A percentile compares a stretch with the other conserved stretches of the same genome.
phyloP scores from a whole-genome alignment of 2,888 invertebrate genomes.

The Magallana nippona region DNA sequence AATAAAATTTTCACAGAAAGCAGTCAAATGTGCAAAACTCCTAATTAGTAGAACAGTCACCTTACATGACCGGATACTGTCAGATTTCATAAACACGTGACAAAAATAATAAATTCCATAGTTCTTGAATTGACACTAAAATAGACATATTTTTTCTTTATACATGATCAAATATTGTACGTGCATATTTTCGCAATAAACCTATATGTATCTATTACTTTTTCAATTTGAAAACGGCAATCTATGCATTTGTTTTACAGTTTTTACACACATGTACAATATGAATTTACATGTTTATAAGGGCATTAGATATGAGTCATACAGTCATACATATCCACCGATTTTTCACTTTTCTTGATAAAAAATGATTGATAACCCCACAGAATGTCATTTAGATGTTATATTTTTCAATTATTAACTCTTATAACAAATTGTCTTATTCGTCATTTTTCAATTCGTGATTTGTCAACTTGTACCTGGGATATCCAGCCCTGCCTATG shows the following conservation, averaged over 20 bases:
- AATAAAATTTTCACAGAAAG: not conserved
- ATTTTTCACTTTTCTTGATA: not conserved
- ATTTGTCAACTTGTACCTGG: slow-evolving; percentile 27
- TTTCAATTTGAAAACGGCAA: too few species aligned
- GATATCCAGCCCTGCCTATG: not conserved
- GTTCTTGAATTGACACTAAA: too few species aligned
- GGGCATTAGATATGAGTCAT: not conserved
- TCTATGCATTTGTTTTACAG: too few species aligned
- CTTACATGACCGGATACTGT: not conserved
- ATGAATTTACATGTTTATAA: too few species aligned
- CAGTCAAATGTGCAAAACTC: slow-evolving; percentile 5
- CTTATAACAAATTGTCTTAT: slow-evolving; percentile 26
- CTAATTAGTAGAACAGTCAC: slow-evolving; percentile 4
- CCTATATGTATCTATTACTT: too few species aligned
- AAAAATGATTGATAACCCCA: slow-evolving; percentile 8
- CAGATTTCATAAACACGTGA: too few species aligned
- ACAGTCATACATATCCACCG: not conserved
- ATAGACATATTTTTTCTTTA: too few species aligned
- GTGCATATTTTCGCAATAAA: too few species aligned
- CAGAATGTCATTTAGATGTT: not conserved
- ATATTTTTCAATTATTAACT: slow-evolving; percentile 26
- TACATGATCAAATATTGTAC: too few species aligned
- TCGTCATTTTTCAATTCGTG: slow-evolving; percentile 8
- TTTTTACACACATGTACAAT: too few species aligned
- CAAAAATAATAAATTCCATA: too few species aligned